These are phyloP conservation scores for Syngnathus floridae DNA, from an alignment of 2,113 vertebrate genomes.

Conservation along the genomic window DNA sequence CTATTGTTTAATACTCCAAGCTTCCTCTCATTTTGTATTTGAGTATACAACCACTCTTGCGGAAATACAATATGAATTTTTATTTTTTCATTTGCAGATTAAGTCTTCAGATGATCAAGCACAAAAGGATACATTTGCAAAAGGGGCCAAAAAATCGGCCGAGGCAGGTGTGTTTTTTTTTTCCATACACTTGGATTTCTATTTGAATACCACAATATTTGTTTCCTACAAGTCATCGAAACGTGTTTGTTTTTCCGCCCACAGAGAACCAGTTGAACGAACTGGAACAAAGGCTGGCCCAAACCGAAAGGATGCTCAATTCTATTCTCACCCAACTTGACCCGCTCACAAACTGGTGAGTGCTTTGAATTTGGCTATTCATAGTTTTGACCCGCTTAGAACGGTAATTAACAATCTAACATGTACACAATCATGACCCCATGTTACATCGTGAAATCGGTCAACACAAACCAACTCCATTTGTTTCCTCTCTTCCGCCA, in stretches of 20 bases:
- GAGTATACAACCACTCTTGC: no score
- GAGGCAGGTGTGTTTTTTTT: constrained; percentile 71
- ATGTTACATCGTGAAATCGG: neutral
- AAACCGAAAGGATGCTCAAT: constrained; percentile 87
- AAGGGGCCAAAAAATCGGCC: constrained; percentile 74
- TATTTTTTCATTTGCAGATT: constrained; percentile 61
- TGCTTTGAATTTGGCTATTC: neutral
- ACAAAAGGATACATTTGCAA: constrained; percentile 65
- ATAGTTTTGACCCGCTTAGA: neutral
- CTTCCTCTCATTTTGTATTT: neutral
- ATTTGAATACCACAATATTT: constrained; percentile 19
- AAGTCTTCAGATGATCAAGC: constrained; percentile 75
- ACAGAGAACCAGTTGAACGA: constrained; percentile 83
- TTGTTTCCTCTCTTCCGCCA: neutral
- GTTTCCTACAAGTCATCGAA: neutral
- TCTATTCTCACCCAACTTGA: constrained; percentile 85
- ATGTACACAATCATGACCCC: neutral
- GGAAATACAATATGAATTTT: neutral
- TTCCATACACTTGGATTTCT: neutral
- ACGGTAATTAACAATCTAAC: no score
- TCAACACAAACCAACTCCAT: neutral
- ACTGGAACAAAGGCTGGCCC: constrained; percentile 79
- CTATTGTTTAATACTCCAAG: no score
- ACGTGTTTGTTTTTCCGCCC: constrained; percentile 11
- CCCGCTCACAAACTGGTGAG: constrained; percentile 86